Conservation (phyloP, 1,140 invertebrate genomes). For the Saccostrea glomerata region DNA sequence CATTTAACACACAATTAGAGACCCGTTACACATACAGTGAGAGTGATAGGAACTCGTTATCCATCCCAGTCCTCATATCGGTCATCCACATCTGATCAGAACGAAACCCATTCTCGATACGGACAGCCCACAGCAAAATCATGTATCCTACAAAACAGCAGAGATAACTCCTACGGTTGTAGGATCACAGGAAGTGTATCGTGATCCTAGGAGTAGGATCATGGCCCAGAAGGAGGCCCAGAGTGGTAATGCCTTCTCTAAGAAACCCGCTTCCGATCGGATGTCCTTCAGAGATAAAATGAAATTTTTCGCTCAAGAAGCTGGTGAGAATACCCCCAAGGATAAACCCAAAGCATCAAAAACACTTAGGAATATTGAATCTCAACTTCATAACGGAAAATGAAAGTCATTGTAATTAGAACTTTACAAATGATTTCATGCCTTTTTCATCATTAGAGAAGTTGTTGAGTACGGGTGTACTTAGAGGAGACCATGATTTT, state of each 20-base stretch:
- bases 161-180: no score
- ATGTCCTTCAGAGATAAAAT: constrained; percentile 80
- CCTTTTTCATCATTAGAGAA: no score
- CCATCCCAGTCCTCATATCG: constrained; percentile 46
- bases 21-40: constrained; percentile 54
- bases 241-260: no score
- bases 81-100: no score
- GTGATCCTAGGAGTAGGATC: no score
- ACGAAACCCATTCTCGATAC: no score
- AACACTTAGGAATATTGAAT: constrained; percentile 35
- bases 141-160: no score
- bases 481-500: background rate
- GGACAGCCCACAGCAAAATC: no score
- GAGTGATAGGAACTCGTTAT: constrained; percentile 49
- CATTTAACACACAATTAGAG: constrained; percentile 76
- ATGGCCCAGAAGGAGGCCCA: no score
- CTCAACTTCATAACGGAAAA: constrained; percentile 71
- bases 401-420: background rate
- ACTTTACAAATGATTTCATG: background rate
- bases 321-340: no score
- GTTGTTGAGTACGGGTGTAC: background rate
- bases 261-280: constrained; percentile 60
- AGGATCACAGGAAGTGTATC: no score
- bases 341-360: no score
- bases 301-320: constrained; percentile 77